Conservation (phyloP, 2,113 vertebrate genomes). For the Tylochromis polylepis region DNA sequence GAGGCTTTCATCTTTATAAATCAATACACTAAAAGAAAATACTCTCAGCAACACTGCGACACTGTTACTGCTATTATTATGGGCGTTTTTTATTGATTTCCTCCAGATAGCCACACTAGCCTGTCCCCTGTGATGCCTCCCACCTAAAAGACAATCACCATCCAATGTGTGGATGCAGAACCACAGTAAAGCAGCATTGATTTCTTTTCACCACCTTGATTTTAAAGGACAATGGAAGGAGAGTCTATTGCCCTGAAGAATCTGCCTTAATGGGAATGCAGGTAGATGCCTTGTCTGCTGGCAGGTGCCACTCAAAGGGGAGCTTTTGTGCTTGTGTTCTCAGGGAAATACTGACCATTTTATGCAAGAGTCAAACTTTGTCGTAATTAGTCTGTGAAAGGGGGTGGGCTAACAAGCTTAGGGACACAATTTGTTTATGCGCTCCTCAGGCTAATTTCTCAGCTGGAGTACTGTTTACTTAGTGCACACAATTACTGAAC, state of each 20-base stretch:
- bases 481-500: slow-evolving; percentile 43
- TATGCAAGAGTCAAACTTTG: slow-evolving; percentile 16
- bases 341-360: slow-evolving; percentile 1
- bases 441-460: slow-evolving; percentile 55
- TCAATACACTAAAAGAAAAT: not conserved
- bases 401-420: slow-evolving; percentile 48
- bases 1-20: not conserved
- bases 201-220: slow-evolving; percentile 45
- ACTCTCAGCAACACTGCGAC: not conserved
- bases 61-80: not conserved
- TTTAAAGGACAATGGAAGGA: slow-evolving; percentile 57
- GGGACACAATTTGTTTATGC: slow-evolving; percentile 49
- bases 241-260: slow-evolving; percentile 11
- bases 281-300: slow-evolving; percentile 4
- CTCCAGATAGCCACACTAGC: not conserved
- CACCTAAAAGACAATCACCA: not conserved
- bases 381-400: slow-evolving; percentile 49
- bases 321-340: slow-evolving; percentile 11
- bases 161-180: slow-evolving; percentile 28
- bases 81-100: slow-evolving; percentile 47
- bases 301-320: slow-evolving; percentile 41
- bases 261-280: slow-evolving; percentile 5
- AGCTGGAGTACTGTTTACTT: slow-evolving; percentile 47
- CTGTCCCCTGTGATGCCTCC: not conserved
- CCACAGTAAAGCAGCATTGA: slow-evolving; percentile 55